phyloP scores from a whole-genome alignment of 1,140 invertebrate species.

The Cydia strobilella region DNA sequence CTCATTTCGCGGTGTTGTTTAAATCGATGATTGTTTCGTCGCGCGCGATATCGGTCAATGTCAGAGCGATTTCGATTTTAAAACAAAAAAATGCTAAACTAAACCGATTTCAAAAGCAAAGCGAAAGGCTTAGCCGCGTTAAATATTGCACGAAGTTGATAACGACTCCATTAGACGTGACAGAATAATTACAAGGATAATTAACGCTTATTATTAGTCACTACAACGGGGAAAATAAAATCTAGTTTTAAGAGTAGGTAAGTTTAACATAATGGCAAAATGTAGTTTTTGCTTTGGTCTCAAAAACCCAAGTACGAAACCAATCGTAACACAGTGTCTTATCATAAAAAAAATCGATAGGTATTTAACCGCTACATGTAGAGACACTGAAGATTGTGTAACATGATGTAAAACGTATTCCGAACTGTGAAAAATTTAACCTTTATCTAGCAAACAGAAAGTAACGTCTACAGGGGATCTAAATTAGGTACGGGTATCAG shows the following conservation, averaged over 20 bases:
- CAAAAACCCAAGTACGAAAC: not conserved
- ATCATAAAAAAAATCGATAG: not conserved
- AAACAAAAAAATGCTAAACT: conserved; percentile 11
- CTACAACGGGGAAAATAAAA: conserved; percentile 12
- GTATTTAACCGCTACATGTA: not conserved
- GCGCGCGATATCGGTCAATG: conserved; percentile 33
- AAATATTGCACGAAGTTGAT: conserved; percentile 19
- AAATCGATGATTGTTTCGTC: conserved; percentile 25
- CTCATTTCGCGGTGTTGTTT: conserved; percentile 28
- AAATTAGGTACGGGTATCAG: conserved; percentile 19
- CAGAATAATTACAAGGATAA: conserved; percentile 33
- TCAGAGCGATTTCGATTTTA: conserved; percentile 33
- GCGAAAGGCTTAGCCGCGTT: not conserved
- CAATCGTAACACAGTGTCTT: not conserved
- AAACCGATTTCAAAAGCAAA: conserved; percentile 6
- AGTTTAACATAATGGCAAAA: not conserved
- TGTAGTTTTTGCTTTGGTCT: not conserved
- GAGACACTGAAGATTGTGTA: not conserved
- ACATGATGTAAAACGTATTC: not conserved
- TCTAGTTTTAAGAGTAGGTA: not conserved
- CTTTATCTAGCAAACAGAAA: not conserved
- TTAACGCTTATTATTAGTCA: conserved; percentile 26
- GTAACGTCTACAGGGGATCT: not conserved
- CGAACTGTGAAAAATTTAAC: not conserved
- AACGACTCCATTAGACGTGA: conserved; percentile 19